phyloP scores from a whole-genome alignment of 2,113 vertebrate species.

The Raja brachyura region DNA sequence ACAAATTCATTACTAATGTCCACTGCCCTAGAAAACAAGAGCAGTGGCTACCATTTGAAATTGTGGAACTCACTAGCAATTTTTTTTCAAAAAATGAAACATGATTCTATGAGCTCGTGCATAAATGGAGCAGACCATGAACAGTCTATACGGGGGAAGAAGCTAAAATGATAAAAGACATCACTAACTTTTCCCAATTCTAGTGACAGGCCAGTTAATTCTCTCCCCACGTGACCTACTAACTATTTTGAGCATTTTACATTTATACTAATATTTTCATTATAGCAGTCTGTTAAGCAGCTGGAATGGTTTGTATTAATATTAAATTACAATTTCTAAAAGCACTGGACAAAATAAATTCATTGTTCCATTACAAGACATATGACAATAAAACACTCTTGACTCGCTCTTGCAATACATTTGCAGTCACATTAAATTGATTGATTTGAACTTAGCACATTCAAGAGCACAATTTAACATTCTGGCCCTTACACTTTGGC shows the following conservation, averaged over 20 bases:
- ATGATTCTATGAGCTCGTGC: background rate
- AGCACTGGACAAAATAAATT: background rate
- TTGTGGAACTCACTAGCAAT: background rate
- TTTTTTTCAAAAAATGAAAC: background rate
- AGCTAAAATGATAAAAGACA: background rate
- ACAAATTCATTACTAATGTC: background rate
- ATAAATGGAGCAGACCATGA: background rate
- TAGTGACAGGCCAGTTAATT: background rate
- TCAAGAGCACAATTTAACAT: background rate
- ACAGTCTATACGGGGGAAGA: background rate
- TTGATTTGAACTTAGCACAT: background rate
- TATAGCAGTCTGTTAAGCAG: too few relatives aligned
- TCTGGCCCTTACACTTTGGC: background rate
- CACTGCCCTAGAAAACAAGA: background rate
- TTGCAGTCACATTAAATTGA: background rate
- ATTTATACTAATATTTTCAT: background rate
- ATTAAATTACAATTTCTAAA: background rate
- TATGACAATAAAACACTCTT: too few relatives aligned
- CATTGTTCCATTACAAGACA: too few relatives aligned
- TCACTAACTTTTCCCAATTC: background rate
- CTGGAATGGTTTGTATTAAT: background rate
- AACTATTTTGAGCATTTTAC: background rate
- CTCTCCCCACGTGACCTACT: background rate
- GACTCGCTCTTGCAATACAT: too few relatives aligned
- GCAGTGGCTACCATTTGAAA: background rate